Base-by-base conservation (phyloP, 2,888 invertebrate species). In the Drosophila rubida region DNA sequence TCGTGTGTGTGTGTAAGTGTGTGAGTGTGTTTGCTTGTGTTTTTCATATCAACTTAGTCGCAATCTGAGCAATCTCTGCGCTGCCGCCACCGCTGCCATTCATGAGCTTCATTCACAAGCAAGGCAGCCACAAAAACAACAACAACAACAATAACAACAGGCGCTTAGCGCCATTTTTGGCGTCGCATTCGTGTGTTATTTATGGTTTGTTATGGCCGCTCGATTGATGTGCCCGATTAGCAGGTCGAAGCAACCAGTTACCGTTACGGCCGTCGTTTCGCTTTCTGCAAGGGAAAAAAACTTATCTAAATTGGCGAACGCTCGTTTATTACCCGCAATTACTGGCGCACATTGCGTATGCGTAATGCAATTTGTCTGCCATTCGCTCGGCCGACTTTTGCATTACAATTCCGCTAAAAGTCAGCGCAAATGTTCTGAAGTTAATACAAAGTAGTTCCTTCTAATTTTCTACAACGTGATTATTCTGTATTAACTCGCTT, bases 311-410 rank as follows among this genome's bases (percentile, higher is more conserved):
- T 87, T 87, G 81, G 81, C 62, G 37, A 30, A 30, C 54, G 61
- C 27, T 71, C 75, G 72, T 84, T 84, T 82, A 82, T 82, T 80
- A 69, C 78, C 53, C 72, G 87, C 87, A 87, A 82, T 82, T 82
- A 87, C 63, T 27, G 63, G 37, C 74, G 19, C 45, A 74, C 78
- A 58, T 58, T 77, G 80, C 82, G 82, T 85, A 84, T 78, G 80
- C 64, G 78, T 79, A 80, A 78, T 76, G 67, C 67, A 62, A 76
- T 57, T 76, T 69, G 64, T 62, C 72, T 58, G 57, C 62, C 42
- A 64, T 76, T 69, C 48, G 30, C 13, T 59, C 75, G 62, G 73
- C 69, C 69, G 75, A 68, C 64, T 65, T 30, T 49, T 41, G 58
- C 75, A 55, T 57, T 61, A 57, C 69, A 84, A 86, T 78, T 86